These are phyloP conservation scores for Gobio gobio DNA, from an alignment of 2,113 vertebrate genomes.

Conservation along the genomic window DNA sequence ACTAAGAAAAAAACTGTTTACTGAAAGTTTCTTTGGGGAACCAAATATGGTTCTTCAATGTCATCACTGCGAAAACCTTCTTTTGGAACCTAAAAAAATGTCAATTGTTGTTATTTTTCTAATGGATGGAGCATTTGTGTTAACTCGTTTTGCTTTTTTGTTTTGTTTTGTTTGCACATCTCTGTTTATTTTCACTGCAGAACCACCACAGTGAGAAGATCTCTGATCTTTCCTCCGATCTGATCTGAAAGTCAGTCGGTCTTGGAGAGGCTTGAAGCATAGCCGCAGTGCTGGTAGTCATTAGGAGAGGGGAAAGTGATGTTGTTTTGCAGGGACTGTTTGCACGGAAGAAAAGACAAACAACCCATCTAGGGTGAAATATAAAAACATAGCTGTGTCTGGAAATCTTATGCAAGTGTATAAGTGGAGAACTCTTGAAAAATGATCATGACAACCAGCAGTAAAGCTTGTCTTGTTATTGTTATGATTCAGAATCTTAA, in stretches of 20 bases:
- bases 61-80: no score
- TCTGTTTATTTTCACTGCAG: background rate
- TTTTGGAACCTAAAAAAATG: background rate
- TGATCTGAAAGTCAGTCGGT: constrained; percentile 8
- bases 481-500: background rate
- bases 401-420: constrained; percentile 46
- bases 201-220: constrained; percentile 5
- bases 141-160: background rate
- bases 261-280: constrained; percentile 44
- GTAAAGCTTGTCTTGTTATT: background rate
- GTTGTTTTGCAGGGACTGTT: constrained; percentile 41
- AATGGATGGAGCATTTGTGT: background rate
- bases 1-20: no score
- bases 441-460: background rate
- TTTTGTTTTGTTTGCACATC: background rate
- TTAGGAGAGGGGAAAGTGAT: constrained; percentile 62
- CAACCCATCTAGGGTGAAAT: constrained; percentile 32
- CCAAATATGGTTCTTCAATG: no score
- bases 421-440: constrained; percentile 7
- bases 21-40: no score
- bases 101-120: background rate
- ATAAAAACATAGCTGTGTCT: constrained; percentile 39
- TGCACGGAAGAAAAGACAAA: constrained; percentile 47
- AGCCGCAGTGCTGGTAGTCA: constrained; percentile 67
- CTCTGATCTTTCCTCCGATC: constrained; percentile 9